Base-by-base conservation (phyloP, 1,140 invertebrate species). In the Triops cancriformis region DNA sequence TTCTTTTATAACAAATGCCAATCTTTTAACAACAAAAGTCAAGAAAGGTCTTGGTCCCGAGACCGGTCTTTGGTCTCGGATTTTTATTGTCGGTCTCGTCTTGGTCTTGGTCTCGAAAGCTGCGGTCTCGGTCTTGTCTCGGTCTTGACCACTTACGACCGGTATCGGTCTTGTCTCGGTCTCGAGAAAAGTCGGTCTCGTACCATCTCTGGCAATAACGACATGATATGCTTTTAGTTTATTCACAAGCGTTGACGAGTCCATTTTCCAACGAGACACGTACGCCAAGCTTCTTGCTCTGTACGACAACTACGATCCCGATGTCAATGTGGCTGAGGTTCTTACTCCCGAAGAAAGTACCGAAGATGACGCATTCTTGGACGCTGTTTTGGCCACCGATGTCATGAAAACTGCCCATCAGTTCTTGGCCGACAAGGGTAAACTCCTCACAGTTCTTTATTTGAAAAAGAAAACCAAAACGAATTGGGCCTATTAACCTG, bases 341-440 rank as follows among this genome's bases (percentile, higher is more conserved):
- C 91, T 93, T 6, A 94, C 91, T 9, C 85, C 90, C 6, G 83
- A 90, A 83, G 92, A 94, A 84, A 86, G 86, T 76, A 87, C 85
- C 77, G 93, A 95, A 87, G 91, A 93, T 84, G 89, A 90, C 80
- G 87, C 87, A 23, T 91, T 94, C 81, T 85, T 95, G 75, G 89
- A 93, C 84, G 88, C 89, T 0, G 87, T 94, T 26, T 88, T 93
- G 86, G 84, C 87, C 43, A 94, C 92, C 0, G 82, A 86, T 28
- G 89, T 94, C 6, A 93, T 95, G 89, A 87, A 90, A 76, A 88
- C 90, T 80, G 87, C 92, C 0, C 90, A 91, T 85, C 86, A 86
- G 72, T 94, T 92, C 82, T 86, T 95, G 26, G 88, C 89, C 75
- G 84, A 87, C 31, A 92, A 93, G 87, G 89, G 90, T 86, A 83